Base-by-base conservation (phyloP, 2,888 invertebrate species). In the Protonemura montana region DNA sequence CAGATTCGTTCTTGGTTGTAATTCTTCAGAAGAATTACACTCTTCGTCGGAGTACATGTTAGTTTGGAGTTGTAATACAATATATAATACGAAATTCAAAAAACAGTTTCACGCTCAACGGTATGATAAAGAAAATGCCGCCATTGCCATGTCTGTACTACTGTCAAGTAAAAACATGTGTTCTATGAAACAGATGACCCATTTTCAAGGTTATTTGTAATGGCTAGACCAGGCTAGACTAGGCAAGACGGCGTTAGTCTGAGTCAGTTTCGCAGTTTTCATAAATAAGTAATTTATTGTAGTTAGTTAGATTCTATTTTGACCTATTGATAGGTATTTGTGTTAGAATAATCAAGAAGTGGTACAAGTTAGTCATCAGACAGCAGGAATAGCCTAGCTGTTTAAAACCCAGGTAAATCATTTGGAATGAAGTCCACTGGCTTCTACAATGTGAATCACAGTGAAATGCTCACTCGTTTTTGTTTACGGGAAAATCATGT, bases 31-130 rank as follows among this genome's bases (percentile, higher is more conserved):
- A 27, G 84, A 27, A n/a, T 26, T 27, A 27, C 25, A 6, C 5
- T 83, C 83, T 10, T 84, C 84, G 28, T 84, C 84, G 16, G 84
- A 84, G 16, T 84, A 76, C 84, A 84, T 84, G 0, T 41, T 41
- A 83, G 27, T 78, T 6, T 35, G 35, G 5, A 6, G 35, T 35
- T 35, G 25, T 78, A 78, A 78, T 59, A 21, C 59, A 59, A 13
- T 59, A 59, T 21, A 21, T 7, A 59, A 59, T 7, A 59, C 59
- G 21, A 10, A 59, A 59, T 59, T 21, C 21, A 59, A 1, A 59
- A 59, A 59, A 59, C 16, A 59, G 13, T 3, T 7, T 59, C 59
- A 21, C 59, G 2, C 13, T 59, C 13, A 21, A 7, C 59, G 59
- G 13, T 1, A 3, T 13, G 16, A 2, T 2, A 59, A 59, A 59